Percentiles rank a stretch among this genome's conserved stretches.
Conservation (phyloP, 2,113 vertebrate species). For the Pelobates fuscus region DNA sequence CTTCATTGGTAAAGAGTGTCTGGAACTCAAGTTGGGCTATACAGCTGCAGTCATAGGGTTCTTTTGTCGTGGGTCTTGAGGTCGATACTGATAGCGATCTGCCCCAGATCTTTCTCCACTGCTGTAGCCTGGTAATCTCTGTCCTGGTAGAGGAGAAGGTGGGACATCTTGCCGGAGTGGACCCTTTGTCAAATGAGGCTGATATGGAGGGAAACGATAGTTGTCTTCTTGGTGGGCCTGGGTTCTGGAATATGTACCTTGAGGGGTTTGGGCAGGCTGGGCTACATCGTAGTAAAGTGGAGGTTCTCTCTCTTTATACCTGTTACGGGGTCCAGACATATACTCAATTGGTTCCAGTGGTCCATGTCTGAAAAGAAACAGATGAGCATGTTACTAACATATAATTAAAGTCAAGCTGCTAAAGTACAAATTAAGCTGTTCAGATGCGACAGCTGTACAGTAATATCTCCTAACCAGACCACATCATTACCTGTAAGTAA, state of each 20-base stretch:
- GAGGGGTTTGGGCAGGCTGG: slow-evolving; percentile 65
- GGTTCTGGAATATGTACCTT: slow-evolving; percentile 69
- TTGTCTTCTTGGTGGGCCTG: slow-evolving; percentile 67
- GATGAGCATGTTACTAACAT: slow-evolving; percentile 42
- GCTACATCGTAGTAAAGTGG: slow-evolving; percentile 72
- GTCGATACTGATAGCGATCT: slow-evolving; percentile 72
- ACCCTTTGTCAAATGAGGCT: slow-evolving; percentile 76
- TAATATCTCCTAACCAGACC: no score
- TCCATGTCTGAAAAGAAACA: slow-evolving; percentile 74
- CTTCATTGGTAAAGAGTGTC: not conserved
- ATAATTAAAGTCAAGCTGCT: not conserved
- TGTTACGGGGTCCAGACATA: slow-evolving; percentile 72
- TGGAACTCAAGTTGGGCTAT: slow-evolving; percentile 56
- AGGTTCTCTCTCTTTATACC: slow-evolving; percentile 77
- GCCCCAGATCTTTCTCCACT: slow-evolving; percentile 66
- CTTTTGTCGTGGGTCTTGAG: slow-evolving; percentile 81
- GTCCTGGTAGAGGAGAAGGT: slow-evolving; percentile 83
- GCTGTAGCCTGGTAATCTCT: slow-evolving; percentile 75
- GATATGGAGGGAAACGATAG: slow-evolving; percentile 78
- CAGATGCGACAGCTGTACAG: no score
- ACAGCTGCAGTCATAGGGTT: slow-evolving; percentile 86
- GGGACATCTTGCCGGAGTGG: slow-evolving; percentile 92
- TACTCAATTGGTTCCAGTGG: slow-evolving; percentile 80
- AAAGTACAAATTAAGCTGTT: not conserved
- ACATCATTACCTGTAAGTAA: no score